These are phyloP conservation scores for Cervus canadensis DNA, from an alignment of 2,113 vertebrate species.

Conservation along the genomic window DNA sequence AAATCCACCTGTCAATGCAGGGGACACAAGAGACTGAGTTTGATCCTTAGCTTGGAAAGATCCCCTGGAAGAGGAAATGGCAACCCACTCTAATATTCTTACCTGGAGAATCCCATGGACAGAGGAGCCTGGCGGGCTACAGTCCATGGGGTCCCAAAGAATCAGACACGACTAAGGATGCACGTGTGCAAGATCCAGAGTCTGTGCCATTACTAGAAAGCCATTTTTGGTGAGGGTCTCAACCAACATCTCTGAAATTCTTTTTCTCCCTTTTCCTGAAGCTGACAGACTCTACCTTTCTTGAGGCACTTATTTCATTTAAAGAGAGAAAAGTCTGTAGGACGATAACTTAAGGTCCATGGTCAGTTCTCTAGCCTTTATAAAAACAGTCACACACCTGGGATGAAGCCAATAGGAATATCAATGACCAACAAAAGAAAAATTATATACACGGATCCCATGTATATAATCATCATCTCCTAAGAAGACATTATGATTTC, in stretches of 20 bases:
- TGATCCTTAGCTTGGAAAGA: background rate
- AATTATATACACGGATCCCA: background rate
- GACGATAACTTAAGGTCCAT: background rate
- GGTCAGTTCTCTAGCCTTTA: background rate
- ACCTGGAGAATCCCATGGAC: background rate
- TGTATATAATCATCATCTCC: background rate
- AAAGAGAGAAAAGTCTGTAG: background rate
- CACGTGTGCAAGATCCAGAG: background rate
- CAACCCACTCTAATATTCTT: background rate
- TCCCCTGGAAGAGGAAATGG: background rate
- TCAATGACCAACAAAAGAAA: background rate
- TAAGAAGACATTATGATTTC: background rate
- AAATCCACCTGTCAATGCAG: background rate
- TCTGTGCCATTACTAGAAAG: background rate
- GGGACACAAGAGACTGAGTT: background rate
- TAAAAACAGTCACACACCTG: background rate
- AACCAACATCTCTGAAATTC: background rate
- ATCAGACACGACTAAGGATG: background rate
- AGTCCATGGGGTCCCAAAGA: background rate
- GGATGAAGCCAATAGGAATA: background rate
- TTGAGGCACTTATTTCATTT: background rate
- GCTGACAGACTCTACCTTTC: background rate
- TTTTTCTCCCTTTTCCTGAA: background rate
- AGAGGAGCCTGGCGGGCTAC: background rate
- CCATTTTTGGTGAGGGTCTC: background rate